A percentile compares a stretch with the other conserved stretches of the same genome.
Conservation (phyloP, 2,113 vertebrate species). For the Balaeniceps rex region DNA sequence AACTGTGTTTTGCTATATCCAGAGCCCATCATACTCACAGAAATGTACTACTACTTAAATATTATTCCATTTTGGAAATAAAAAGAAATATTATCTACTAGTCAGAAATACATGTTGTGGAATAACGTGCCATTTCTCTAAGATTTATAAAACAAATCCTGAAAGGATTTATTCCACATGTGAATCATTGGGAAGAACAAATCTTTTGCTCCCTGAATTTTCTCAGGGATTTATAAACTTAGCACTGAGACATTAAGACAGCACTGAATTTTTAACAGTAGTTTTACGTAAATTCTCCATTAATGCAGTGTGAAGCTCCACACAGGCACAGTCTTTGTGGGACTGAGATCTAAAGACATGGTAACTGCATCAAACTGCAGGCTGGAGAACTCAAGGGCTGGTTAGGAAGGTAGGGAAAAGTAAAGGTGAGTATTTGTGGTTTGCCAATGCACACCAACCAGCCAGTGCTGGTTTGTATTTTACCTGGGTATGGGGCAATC, state of each 20-base stretch:
- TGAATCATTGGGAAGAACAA: background rate
- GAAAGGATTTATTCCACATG: background rate
- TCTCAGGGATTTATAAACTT: background rate
- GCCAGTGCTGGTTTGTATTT: background rate
- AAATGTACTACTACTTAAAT: background rate
- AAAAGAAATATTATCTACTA: background rate
- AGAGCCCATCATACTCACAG: background rate
- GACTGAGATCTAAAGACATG: background rate
- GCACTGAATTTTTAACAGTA: background rate
- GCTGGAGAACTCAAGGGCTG: background rate
- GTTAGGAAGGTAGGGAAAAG: background rate
- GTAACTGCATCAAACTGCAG: background rate
- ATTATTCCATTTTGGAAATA: background rate
- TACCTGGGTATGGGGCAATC: background rate
- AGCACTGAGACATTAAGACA: background rate
- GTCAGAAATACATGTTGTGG: background rate
- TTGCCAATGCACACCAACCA: background rate
- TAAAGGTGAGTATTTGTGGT: background rate
- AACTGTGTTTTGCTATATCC: background rate
- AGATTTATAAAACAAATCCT: background rate
- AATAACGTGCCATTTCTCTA: background rate
- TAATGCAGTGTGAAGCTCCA: background rate
- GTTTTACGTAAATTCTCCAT: background rate
- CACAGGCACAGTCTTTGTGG: background rate
- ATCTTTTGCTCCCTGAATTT: background rate